Conservation (phyloP, 2,888 invertebrate genomes). For the Rotaria socialis region DNA sequence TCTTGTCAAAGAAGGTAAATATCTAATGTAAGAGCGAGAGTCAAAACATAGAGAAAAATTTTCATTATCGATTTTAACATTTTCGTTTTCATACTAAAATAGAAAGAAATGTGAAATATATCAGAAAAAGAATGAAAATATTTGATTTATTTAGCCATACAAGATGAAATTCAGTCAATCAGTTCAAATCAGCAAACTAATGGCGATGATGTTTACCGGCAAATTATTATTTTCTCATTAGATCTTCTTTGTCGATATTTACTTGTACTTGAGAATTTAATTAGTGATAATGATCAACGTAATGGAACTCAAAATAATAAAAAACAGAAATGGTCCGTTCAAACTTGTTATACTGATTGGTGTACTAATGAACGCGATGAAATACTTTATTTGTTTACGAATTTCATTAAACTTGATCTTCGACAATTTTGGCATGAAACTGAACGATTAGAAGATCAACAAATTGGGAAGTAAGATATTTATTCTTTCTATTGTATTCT, state of each 20-base stretch:
- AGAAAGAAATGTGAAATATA: no score
- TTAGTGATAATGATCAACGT: not conserved
- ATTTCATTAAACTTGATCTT: constrained; percentile 28
- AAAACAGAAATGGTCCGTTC: not conserved
- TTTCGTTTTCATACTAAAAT: no score
- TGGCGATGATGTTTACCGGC: not conserved
- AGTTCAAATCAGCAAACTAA: not conserved
- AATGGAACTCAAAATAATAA: not conserved
- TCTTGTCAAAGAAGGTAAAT: constrained; percentile 14
- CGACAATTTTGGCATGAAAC: constrained; percentile 10
- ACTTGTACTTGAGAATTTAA: not conserved
- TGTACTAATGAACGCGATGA: constrained; percentile 12
- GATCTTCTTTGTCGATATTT: constrained; percentile 34
- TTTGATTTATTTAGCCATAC: not conserved
- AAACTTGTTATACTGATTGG: not conserved
- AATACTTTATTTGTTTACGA: not conserved
- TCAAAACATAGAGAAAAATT: no score
- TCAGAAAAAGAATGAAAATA: no score
- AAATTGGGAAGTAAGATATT: not conserved
- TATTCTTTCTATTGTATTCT: not conserved
- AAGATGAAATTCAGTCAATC: not conserved
- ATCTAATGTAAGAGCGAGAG: not conserved
- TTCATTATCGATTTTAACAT: no score
- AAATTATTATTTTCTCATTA: not conserved
- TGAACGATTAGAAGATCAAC: constrained; percentile 20